Percentiles rank a stretch among this genome's conserved stretches.
phyloP scores from a whole-genome alignment of 2,888 invertebrate genomes.

The Drosophila austrosaltans region DNA sequence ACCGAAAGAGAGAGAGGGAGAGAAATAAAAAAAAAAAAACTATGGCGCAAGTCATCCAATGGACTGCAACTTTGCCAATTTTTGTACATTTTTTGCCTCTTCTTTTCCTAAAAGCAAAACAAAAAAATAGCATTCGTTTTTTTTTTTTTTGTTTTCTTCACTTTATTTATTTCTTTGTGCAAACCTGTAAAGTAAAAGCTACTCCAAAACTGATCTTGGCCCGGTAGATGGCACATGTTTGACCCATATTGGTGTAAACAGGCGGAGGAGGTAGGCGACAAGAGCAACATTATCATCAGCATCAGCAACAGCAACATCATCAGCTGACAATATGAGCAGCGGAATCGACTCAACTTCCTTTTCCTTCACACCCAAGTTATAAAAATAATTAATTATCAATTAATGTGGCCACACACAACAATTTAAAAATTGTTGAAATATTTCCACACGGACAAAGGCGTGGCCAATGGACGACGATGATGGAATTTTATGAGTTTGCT shows the following conservation, averaged over 20 bases:
- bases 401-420: constrained; percentile 41
- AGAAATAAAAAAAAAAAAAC: background rate
- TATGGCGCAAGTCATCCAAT: constrained; percentile 8
- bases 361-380: constrained; percentile 26
- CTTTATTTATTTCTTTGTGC: constrained; percentile 15
- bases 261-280: constrained; percentile 7
- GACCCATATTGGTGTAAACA: constrained; percentile 54
- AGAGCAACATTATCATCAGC: background rate
- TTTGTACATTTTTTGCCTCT: constrained; percentile 19
- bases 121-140: background rate
- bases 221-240: constrained; percentile 54
- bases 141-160: constrained; percentile 1
- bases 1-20: background rate
- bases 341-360: constrained; percentile 1
- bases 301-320: constrained; percentile 20
- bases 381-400: constrained; percentile 57
- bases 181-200: constrained; percentile 67
- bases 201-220: constrained; percentile 35
- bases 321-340: background rate
- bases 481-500: background rate
- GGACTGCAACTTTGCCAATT: constrained; percentile 42
- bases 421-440: constrained; percentile 8
- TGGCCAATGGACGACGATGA: background rate
- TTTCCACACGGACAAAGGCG: constrained; percentile 9
- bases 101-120: background rate